Conservation (phyloP, 2,113 vertebrate species). For the Origma solitaria region DNA sequence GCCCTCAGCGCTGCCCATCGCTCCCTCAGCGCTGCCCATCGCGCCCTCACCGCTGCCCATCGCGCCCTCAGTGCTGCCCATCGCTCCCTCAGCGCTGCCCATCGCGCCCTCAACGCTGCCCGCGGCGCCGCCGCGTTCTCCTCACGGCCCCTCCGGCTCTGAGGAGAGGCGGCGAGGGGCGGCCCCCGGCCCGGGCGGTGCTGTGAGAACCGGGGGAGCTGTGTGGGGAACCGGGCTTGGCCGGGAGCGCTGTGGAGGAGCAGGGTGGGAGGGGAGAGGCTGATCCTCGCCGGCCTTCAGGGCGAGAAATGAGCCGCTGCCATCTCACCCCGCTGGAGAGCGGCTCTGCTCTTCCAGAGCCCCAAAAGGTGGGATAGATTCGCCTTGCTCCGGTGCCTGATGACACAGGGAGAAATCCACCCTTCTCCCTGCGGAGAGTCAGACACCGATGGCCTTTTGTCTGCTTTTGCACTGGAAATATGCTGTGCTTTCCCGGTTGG, state of each 20-base stretch:
- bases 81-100: not conserved
- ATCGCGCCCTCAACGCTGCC: not conserved
- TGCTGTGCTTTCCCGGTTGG: not conserved
- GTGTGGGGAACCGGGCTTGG: not conserved
- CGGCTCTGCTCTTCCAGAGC: not conserved
- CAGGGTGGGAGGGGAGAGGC: not conserved
- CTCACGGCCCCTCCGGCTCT: not conserved
- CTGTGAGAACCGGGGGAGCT: not conserved
- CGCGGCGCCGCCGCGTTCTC: not conserved
- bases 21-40: not conserved
- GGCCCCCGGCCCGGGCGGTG: not conserved
- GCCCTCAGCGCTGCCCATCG: not conserved
- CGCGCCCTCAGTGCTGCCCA: too few species aligned
- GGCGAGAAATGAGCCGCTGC: not conserved
- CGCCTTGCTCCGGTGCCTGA: not conserved
- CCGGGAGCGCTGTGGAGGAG: not conserved
- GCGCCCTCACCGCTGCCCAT: too few species aligned
- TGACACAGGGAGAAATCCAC: not conserved
- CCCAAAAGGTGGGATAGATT: accelerated
- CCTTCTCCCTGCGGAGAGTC: accelerated
- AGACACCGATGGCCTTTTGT: accelerated
- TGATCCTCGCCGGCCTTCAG: not conserved
- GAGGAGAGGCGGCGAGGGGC: not conserved
- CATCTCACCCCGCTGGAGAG: not conserved
- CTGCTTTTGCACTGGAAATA: accelerated